These are phyloP conservation scores for Hoplias malabaricus DNA, from an alignment of 2,113 vertebrate genomes.

Conservation along the genomic window DNA sequence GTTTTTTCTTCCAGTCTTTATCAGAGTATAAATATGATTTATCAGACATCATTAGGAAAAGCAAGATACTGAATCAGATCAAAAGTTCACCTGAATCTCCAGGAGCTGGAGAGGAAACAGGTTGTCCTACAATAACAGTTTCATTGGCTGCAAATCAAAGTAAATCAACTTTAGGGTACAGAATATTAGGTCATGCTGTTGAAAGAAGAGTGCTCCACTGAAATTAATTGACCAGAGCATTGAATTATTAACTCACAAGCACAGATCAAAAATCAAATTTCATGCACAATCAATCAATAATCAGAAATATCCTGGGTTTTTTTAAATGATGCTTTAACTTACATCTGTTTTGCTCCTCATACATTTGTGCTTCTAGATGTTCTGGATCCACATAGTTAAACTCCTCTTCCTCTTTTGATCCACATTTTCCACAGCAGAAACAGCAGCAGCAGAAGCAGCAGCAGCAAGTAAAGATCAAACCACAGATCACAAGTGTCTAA, in stretches of 20 bases:
- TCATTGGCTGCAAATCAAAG: constrained; percentile 32
- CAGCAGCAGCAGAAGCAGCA: constrained; percentile 87
- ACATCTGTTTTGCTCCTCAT: constrained; percentile 28
- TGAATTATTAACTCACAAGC: background rate
- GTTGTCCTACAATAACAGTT: constrained; percentile 44
- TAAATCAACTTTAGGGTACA: background rate
- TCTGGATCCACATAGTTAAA: constrained; percentile 71
- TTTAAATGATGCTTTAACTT: constrained; percentile 6
- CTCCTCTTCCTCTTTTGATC: constrained; percentile 55
- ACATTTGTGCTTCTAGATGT: constrained; percentile 64
- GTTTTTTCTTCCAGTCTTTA: background rate
- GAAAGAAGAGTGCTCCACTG: background rate
- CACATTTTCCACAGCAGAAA: constrained; percentile 82
- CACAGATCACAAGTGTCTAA: constrained; percentile 76
- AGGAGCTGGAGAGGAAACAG: constrained; percentile 29
- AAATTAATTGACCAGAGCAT: background rate
- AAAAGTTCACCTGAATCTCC: constrained; percentile 32
- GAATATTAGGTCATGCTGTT: background rate
- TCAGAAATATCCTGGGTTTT: background rate
- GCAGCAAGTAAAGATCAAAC: constrained; percentile 73
- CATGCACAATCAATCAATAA: background rate
- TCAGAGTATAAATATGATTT: background rate
- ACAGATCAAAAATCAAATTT: background rate
- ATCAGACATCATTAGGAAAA: background rate
- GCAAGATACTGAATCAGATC: background rate